These are phyloP conservation scores for Anodontia alba DNA, from an alignment of 2,888 invertebrate genomes.

Conservation along the genomic window DNA sequence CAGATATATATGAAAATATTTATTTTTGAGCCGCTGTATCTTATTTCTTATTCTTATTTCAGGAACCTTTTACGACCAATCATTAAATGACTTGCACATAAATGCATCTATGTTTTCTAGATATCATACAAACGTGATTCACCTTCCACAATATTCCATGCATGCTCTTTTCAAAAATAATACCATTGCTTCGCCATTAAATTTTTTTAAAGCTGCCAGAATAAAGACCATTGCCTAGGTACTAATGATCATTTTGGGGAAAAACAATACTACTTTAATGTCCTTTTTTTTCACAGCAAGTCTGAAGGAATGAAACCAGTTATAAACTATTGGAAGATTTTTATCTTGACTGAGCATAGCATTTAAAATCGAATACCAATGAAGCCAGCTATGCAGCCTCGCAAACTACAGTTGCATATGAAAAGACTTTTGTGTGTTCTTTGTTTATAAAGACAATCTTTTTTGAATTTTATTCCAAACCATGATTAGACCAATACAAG, in stretches of 20 bases:
- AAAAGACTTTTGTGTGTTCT: too few relatives aligned
- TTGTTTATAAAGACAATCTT: too few relatives aligned
- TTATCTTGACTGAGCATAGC: constrained; percentile 27
- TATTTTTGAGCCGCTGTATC: too few relatives aligned
- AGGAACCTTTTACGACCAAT: too few relatives aligned
- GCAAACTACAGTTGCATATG: too few relatives aligned
- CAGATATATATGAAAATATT: too few relatives aligned
- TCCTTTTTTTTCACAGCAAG: background rate
- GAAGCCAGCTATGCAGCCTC: too few relatives aligned
- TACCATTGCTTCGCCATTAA: constrained; percentile 20
- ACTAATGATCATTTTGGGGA: constrained; percentile 25
- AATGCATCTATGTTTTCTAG: background rate
- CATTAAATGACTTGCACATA: constrained; percentile 18
- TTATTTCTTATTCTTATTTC: too few relatives aligned
- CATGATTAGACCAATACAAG: constrained; percentile 26
- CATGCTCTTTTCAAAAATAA: background rate
- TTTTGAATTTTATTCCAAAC: constrained; percentile 14
- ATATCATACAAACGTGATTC: background rate
- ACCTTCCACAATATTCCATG: constrained; percentile 14
- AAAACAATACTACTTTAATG: background rate
- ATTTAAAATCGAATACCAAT: constrained; percentile 30
- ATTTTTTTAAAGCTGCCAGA: constrained; percentile 27
- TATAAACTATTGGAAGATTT: constrained; percentile 13
- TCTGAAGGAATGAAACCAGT: constrained; percentile 28
- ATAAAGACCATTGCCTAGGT: constrained; percentile 30